phyloP scores from a whole-genome alignment of 2,888 invertebrate species.

The Caenorhabditis zanzibari region DNA sequence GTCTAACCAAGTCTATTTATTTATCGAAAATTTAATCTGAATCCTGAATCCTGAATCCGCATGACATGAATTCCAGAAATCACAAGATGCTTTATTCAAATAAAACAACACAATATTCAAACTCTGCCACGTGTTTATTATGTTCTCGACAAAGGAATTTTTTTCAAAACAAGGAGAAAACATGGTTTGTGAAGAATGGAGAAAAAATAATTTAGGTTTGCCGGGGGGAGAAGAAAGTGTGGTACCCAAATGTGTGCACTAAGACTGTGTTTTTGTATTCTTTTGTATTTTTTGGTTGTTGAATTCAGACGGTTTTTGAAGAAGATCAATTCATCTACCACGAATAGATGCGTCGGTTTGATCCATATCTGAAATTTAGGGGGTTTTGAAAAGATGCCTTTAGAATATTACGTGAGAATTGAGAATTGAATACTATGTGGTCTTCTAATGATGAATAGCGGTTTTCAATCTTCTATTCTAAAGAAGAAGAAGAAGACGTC shows the following conservation, averaged over 20 bases:
- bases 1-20: no score
- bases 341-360: constrained; percentile 55
- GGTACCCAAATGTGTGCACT: constrained; percentile 58
- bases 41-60: no score
- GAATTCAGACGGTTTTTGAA: not conserved
- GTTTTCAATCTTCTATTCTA: constrained; percentile 12
- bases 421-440: no score
- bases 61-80: not conserved
- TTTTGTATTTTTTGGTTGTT: constrained; percentile 3
- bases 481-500: not conserved
- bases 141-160: constrained; percentile 53
- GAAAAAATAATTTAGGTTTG: constrained; percentile 13
- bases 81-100: not conserved
- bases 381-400: no score
- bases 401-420: no score
- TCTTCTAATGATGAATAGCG: not conserved
- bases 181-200: constrained; percentile 1
- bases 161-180: not conserved
- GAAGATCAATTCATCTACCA: constrained; percentile 21
- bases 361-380: constrained; percentile 36
- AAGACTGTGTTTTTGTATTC: constrained; percentile 2
- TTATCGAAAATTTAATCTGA: no score
- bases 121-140: constrained; percentile 65
- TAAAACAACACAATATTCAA: constrained; percentile 46
- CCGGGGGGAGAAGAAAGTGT: constrained; percentile 29